Percentiles rank a stretch among this genome's conserved stretches.
Conservation (phyloP, 2,888 invertebrate genomes). For the Polyommatus iphigenia region DNA sequence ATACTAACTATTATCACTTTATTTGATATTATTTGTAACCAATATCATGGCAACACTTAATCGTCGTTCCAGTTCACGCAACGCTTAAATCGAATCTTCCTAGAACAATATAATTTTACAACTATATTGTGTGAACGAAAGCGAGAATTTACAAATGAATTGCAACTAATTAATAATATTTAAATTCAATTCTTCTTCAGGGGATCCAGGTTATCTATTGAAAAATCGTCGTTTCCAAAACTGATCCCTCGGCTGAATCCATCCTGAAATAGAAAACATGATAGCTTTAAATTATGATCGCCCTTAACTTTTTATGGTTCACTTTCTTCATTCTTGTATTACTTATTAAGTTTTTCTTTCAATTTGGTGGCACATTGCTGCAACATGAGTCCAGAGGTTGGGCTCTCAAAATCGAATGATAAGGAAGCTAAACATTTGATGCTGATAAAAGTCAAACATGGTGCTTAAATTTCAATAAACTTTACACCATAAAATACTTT, state of each 20-base stretch:
- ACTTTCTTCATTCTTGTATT: no score
- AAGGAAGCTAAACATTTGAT: no score
- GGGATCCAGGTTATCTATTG: constrained; percentile 95
- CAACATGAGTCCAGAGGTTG: no score
- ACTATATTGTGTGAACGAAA: constrained; percentile 59
- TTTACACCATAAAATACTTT: no score
- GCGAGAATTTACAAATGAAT: constrained; percentile 50
- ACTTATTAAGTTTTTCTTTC: no score
- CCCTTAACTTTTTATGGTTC: no score
- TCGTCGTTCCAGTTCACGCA: constrained; percentile 55
- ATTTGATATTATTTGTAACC: constrained; percentile 60
- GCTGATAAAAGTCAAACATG: no score
- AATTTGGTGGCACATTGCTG: no score
- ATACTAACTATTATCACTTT: constrained; percentile 60
- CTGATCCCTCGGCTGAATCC: constrained; percentile 93
- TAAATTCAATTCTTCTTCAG: constrained; percentile 84
- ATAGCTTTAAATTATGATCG: neutral
- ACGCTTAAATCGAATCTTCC: constrained; percentile 50
- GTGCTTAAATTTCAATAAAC: no score
- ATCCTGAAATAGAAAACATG: constrained; percentile 82
- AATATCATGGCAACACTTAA: constrained; percentile 71
- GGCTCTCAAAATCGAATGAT: no score
- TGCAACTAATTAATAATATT: constrained; percentile 46
- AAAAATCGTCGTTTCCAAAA: constrained; percentile 96
- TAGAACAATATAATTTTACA: constrained; percentile 46